These are phyloP conservation scores for Cetonia aurata DNA, from an alignment of 2,888 invertebrate species.

Conservation along the genomic window DNA sequence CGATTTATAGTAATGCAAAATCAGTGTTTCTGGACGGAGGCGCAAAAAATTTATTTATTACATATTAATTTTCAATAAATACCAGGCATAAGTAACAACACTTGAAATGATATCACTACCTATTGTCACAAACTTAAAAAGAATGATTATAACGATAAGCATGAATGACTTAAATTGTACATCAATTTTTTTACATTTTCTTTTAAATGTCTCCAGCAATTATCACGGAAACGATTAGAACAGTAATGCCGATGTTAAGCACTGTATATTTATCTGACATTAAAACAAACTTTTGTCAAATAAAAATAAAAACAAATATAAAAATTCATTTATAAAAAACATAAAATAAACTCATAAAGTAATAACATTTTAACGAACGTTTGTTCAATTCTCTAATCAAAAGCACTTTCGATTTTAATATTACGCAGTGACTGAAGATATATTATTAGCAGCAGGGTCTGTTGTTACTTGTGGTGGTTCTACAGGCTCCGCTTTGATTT, in stretches of 20 bases:
- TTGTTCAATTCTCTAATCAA: slow-evolving; percentile 40
- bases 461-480: slow-evolving; percentile 35
- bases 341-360: slow-evolving; percentile 29
- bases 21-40: too few relatives aligned
- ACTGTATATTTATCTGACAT: slow-evolving; percentile 14
- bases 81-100: slow-evolving; percentile 61
- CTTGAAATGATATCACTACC: slow-evolving; percentile 53
- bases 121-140: slow-evolving; percentile 62
- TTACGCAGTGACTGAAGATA: slow-evolving; percentile 41
- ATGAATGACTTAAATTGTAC: slow-evolving; percentile 48
- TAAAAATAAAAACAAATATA: slow-evolving; percentile 40
- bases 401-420: slow-evolving; percentile 35
- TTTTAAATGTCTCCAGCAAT: slow-evolving; percentile 22
- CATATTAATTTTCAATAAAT: slow-evolving; percentile 59
- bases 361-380: slow-evolving; percentile 43
- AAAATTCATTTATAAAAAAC: slow-evolving; percentile 42
- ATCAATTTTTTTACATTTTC: slow-evolving; percentile 15
- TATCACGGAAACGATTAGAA: slow-evolving; percentile 28
- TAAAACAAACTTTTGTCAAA: slow-evolving; percentile 45
- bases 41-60: slow-evolving; percentile 47
- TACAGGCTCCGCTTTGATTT: slow-evolving; percentile 41
- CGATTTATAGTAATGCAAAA: too few relatives aligned
- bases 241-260: slow-evolving; percentile 34
- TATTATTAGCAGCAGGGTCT: slow-evolving; percentile 39
- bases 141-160: slow-evolving; percentile 56